phyloP scores from a whole-genome alignment of 2,888 invertebrate species.

The Philaethria dido region DNA sequence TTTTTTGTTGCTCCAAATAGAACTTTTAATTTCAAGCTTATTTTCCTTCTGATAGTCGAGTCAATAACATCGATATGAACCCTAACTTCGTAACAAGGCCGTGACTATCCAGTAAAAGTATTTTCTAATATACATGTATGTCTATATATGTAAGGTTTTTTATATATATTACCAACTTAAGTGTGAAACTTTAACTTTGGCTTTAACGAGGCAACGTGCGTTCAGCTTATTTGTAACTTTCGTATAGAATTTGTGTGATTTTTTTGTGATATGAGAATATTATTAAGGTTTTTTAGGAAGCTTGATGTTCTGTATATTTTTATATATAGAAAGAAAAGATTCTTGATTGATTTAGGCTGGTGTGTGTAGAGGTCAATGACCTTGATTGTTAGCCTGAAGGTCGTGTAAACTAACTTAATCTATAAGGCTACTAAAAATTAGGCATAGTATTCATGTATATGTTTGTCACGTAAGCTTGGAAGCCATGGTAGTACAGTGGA shows the following conservation, averaged over 20 bases:
- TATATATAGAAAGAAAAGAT: background rate
- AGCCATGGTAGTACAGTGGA: no score
- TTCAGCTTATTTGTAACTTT: conserved; percentile 14
- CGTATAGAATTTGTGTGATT: background rate
- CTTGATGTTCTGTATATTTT: background rate
- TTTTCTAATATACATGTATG: conserved; percentile 13
- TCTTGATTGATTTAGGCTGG: background rate
- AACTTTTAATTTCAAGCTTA: conserved; percentile 47
- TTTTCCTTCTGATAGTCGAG: conserved; percentile 41
- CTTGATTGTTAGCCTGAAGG: background rate
- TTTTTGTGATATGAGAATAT: background rate
- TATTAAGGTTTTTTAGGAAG: background rate
- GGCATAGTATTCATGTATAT: no score
- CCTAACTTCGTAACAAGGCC: conserved; percentile 19
- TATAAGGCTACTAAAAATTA: no score
- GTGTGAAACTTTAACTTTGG: conserved; percentile 21
- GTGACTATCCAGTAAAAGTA: conserved; percentile 23
- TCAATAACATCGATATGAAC: conserved; percentile 28
- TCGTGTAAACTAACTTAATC: background rate
- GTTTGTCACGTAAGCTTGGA: no score
- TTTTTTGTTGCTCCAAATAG: conserved; percentile 33
- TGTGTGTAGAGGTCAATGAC: background rate
- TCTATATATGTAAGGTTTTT: background rate
- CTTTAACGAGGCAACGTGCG: conserved; percentile 10
- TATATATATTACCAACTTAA: conserved; percentile 14